These are phyloP conservation scores for Sphaerodactylus townsendi DNA, from an alignment of 2,113 vertebrate genomes.

Conservation along the genomic window DNA sequence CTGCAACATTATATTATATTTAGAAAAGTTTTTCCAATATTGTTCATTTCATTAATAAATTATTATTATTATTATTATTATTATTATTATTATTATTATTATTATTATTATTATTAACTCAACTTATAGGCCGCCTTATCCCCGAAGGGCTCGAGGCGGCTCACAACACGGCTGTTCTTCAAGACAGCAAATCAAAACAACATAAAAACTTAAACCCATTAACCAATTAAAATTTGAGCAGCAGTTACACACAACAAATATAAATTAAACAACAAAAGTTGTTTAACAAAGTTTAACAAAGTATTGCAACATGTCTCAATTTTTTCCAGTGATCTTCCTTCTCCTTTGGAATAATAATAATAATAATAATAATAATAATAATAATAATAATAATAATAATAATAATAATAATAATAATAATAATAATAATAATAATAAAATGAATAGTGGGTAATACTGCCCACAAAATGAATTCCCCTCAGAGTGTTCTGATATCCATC, in stretches of 20 bases:
- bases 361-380: background rate
- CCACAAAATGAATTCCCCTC: background rate
- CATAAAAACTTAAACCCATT: no score
- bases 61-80: conserved; percentile 10
- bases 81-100: no score
- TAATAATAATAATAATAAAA: background rate
- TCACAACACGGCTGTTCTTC: no score
- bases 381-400: background rate
- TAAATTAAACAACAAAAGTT: no score
- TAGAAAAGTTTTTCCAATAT: background rate
- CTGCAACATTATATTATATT: background rate
- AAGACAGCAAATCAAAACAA: no score
- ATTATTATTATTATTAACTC: no score
- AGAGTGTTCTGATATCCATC: no score
- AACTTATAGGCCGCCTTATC: no score
- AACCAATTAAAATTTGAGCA: no score
- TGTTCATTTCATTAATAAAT: conserved; percentile 6
- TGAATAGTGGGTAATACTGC: background rate
- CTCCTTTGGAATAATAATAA: background rate
- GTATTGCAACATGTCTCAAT: background rate
- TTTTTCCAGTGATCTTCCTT: background rate
- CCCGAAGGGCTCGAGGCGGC: no score
- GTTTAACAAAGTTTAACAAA: no score
- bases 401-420: background rate
- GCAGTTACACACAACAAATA: no score